Evolutionary conservation across 92 coral and sea anemone genomes (phyloP).

Genomic region (Parazoanthus darwini): DNA sequence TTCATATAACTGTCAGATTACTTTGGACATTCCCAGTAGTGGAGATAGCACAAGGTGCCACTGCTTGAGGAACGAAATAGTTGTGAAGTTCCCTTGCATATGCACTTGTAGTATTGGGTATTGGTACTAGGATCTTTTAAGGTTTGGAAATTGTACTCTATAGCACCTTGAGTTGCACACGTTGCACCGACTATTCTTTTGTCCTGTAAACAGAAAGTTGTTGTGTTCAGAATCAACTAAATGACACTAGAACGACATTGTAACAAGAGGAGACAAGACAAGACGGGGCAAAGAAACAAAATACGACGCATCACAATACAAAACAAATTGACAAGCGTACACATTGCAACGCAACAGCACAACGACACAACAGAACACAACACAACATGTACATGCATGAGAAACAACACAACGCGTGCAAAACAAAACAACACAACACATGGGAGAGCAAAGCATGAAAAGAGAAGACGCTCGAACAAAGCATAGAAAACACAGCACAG

Average conservation of each 20-base stretch:
- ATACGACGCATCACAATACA: not conserved
- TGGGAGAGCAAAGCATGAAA: too few species aligned
- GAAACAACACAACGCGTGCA: too few species aligned
- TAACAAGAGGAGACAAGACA: not conserved
- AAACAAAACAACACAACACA: too few species aligned
- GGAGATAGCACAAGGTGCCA: constrained; percentile 49
- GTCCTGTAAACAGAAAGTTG: constrained; percentile 4
- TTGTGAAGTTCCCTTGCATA: not conserved
- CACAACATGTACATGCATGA: too few species aligned
- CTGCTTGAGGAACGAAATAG: not conserved
- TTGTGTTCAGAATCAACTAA: not conserved
- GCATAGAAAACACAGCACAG: too few species aligned
- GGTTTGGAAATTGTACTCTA: constrained; percentile 22
- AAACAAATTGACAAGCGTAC: too few species aligned
- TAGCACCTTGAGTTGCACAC: constrained; percentile 44
- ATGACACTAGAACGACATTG: too few species aligned
- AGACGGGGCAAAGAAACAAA: not conserved
- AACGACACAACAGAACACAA: too few species aligned
- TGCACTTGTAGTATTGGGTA: constrained; percentile 15
- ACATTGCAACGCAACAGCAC: too few species aligned
- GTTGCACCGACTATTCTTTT: constrained; percentile 43
- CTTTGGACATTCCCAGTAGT: constrained; percentile 69
- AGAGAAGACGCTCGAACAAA: too few species aligned
- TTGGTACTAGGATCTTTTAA: not conserved
- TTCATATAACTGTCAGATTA: too few species aligned